A percentile compares a stretch with the other conserved stretches of the same genome.
These are phyloP conservation scores for Equus quagga DNA, from an alignment of 2,113 vertebrate species.

Conservation along the genomic window DNA sequence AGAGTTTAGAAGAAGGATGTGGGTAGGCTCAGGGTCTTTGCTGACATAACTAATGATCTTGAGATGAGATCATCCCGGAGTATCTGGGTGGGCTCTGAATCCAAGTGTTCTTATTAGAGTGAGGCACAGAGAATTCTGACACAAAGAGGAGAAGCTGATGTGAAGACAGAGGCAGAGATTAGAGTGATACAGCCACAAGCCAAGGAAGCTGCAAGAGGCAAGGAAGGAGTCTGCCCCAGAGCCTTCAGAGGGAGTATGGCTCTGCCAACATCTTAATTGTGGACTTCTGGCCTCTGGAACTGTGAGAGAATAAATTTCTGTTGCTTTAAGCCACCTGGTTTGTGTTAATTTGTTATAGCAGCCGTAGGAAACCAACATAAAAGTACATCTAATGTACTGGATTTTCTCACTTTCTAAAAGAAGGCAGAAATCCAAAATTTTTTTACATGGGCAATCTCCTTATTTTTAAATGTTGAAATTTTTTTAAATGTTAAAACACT, in stretches of 20 bases:
- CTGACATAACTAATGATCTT: background rate
- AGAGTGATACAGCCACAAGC: background rate
- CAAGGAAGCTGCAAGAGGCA: background rate
- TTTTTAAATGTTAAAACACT: background rate
- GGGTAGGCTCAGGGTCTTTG: background rate
- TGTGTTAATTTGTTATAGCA: background rate
- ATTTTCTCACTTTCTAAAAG: background rate
- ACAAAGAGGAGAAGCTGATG: background rate
- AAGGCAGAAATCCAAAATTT: background rate
- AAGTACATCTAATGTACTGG: background rate
- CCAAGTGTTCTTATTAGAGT: background rate
- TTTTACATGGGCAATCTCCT: background rate
- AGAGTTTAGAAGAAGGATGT: background rate
- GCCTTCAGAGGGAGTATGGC: accelerated
- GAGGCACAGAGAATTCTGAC: background rate
- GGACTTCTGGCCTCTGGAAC: background rate
- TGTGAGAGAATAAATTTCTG: background rate
- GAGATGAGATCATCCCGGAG: background rate
- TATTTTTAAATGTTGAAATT: background rate
- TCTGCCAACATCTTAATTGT: background rate
- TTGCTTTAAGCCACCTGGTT: background rate
- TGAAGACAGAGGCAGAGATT: background rate
- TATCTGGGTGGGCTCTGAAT: background rate
- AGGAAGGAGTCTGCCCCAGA: background rate
- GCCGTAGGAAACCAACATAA: background rate